Conservation (phyloP, 2,888 invertebrate species). For the Hirtodrosophila cameraria region DNA sequence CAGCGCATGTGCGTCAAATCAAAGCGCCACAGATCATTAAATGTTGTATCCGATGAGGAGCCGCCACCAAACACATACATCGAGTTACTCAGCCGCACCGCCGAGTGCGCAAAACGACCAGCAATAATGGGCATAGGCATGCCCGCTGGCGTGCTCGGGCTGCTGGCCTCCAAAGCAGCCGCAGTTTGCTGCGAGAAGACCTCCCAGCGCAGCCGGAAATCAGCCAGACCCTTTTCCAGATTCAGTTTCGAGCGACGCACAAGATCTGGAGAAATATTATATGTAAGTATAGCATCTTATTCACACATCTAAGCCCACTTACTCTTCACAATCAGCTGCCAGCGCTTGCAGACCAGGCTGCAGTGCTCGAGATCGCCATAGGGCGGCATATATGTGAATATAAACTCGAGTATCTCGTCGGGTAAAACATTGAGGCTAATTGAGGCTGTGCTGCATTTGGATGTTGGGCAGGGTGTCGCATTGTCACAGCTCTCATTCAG, state of each 20-base stretch:
- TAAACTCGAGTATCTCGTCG: conserved; percentile 96
- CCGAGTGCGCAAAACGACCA: conserved; percentile 96
- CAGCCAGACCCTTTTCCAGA: conserved; percentile 90
- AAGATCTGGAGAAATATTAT: conserved; percentile 92
- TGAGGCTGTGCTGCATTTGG: conserved; percentile 15
- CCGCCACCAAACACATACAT: conserved; percentile 99
- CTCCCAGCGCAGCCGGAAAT: conserved; percentile 91
- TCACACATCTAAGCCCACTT: conserved; percentile 81
- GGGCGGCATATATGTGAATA: conserved; percentile 94
- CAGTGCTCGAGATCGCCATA: conserved; percentile 95
- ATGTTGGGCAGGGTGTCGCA: conserved; percentile 17
- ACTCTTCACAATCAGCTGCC: conserved; percentile 94
- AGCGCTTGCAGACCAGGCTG: conserved; percentile 93
- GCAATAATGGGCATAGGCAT: conserved; percentile 89
- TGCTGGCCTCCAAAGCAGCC: conserved; percentile 34
- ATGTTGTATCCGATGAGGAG: conserved; percentile 96
- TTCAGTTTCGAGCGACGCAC: conserved; percentile 89
- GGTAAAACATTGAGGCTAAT: conserved; percentile 89
- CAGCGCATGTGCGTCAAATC: conserved; percentile 94
- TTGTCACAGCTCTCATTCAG: conserved; percentile 51
- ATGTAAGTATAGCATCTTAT: too few relatives aligned
- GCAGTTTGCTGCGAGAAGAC: conserved; percentile 83
- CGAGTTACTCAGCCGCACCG: conserved; percentile 91
- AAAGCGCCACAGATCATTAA: conserved; percentile 98
- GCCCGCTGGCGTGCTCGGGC: conserved; percentile 6